Evolutionary conservation across 2,797 vertebrate genomes (phyloP).

Genomic region (Sparidentex hasta): DNA sequence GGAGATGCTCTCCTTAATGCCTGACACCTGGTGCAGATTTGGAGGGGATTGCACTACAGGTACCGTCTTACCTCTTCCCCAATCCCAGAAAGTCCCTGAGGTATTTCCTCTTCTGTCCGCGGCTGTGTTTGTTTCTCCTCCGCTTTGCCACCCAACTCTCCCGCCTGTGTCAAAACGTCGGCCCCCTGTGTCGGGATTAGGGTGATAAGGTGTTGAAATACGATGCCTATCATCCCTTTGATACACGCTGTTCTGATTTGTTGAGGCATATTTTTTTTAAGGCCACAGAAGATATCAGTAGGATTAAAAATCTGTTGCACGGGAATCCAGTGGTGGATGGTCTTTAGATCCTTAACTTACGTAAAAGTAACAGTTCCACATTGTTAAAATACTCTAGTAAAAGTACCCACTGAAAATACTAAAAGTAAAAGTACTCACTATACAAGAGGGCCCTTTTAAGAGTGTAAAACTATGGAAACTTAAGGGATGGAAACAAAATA

Average conservation of each 20-base stretch:
- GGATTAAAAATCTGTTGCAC: constrained; percentile 47
- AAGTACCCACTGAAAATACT: no score
- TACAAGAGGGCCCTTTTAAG: no score
- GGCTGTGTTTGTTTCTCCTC: constrained; percentile 74
- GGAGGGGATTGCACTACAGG: constrained; percentile 81
- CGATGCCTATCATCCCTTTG: constrained; percentile 47
- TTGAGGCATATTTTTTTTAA: constrained; percentile 19
- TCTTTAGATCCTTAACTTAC: no score
- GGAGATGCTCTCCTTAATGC: constrained; percentile 81
- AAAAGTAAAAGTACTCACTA: no score
- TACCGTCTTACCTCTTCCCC: constrained; percentile 77
- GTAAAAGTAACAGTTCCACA: no score
- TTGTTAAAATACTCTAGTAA: no score
- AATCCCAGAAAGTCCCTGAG: constrained; percentile 82
- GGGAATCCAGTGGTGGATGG: background rate
- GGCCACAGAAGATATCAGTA: constrained; percentile 22
- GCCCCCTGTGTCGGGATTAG: constrained; percentile 66
- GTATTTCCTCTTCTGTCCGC: constrained; percentile 78
- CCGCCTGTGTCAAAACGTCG: constrained; percentile 37
- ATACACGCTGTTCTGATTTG: constrained; percentile 50
- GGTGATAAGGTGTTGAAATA: constrained; percentile 57
- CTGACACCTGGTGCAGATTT: constrained; percentile 85
- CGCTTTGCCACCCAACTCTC: constrained; percentile 74
- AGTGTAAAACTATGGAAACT: no score
- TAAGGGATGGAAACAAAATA: no score